Base-by-base conservation (phyloP, 2,113 vertebrate genomes). In the Carettochelys insculpta region DNA sequence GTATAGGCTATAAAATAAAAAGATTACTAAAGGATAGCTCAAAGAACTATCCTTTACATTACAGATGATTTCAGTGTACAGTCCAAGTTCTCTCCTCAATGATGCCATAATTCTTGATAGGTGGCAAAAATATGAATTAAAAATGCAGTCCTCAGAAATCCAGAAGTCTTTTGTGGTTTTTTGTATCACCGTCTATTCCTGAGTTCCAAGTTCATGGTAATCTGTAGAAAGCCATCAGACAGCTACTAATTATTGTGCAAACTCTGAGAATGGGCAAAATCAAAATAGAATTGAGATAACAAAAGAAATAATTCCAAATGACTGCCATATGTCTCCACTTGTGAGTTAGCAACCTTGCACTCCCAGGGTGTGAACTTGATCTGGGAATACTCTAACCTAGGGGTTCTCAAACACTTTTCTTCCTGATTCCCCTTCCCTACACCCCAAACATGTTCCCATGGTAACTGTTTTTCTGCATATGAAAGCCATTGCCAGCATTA, bases 101-200 rank as follows among this genome's bases (percentile, higher is more conserved):
- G 14, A 91, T 83, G 81, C 8, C 3, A 17, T 68, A 90, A 65
- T 82, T 96, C 92, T 89, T 92, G 90, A 89, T 94, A 41, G 86
- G 29, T 73, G 68, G 11, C 81, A 75, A 86, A 91, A 95, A 93
- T 92, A 78, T n/a, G 89, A 93, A 79, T 52, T 73, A 65, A 95
- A 97, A 97, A 88, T 92, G 80, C 50, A 95, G 68, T 45, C 75
- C 83, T 84, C 43, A 82, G 87, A 95, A 94, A 65, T 93, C 78
- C 87, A 89, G 75, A 75, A 61, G 53, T 85, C 50, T 87, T 14
- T 90, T 89, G 90, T 90, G 82, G 82, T 61, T 94, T 48, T 80
- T 53, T 73, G 45, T 29, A 41, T 24, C 56, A 79, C 38, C 34
- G 77, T 86, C 83, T 90, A 83, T 45, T n/a, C n/a, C 78, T 82